phyloP scores from a whole-genome alignment of 2,888 invertebrate species.

The Clunio marinus region DNA sequence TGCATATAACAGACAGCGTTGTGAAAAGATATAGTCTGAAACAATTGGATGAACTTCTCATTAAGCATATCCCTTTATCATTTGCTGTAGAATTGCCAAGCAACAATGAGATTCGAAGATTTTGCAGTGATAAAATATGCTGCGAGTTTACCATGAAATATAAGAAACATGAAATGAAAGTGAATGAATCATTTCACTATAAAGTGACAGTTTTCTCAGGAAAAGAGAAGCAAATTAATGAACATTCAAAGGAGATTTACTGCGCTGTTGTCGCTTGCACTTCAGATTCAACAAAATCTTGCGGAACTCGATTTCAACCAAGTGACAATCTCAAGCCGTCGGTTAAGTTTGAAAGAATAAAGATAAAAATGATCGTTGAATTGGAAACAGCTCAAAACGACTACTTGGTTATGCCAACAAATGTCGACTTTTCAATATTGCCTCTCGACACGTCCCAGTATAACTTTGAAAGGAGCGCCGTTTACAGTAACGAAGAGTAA shows the following conservation, averaged over 20 bases:
- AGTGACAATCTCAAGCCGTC: slow-evolving; percentile 22
- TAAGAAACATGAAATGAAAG: not conserved
- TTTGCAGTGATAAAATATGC: slow-evolving; percentile 17
- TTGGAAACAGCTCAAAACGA: not conserved
- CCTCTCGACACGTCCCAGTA: slow-evolving; percentile 9
- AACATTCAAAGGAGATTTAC: not conserved
- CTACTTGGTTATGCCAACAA: slow-evolving; percentile 26
- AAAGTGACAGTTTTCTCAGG: slow-evolving; percentile 42
- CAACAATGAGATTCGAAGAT: not conserved
- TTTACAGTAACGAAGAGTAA: slow-evolving; percentile 22
- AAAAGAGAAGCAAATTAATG: slow-evolving; percentile 45
- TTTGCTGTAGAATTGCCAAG: not conserved
- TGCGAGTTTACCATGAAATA: too few relatives aligned
- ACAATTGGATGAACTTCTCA: slow-evolving; percentile 23
- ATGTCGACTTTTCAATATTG: slow-evolving; percentile 10
- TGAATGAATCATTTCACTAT: slow-evolving; percentile 40
- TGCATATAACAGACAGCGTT: slow-evolving; percentile 2
- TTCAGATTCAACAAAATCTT: not conserved
- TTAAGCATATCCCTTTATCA: not conserved
- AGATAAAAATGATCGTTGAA: slow-evolving; percentile 22
- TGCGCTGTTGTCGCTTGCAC: slow-evolving; percentile 31
- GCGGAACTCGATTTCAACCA: slow-evolving; percentile 14
- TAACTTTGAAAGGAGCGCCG: not conserved
- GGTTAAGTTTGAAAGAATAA: not conserved
- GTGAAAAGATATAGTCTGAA: slow-evolving; percentile 10